Evolutionary conservation across 1,140 invertebrate genomes (phyloP), one percentile per base, ranked within the genome.

Genomic region (Drosophila neocordata): DNA sequence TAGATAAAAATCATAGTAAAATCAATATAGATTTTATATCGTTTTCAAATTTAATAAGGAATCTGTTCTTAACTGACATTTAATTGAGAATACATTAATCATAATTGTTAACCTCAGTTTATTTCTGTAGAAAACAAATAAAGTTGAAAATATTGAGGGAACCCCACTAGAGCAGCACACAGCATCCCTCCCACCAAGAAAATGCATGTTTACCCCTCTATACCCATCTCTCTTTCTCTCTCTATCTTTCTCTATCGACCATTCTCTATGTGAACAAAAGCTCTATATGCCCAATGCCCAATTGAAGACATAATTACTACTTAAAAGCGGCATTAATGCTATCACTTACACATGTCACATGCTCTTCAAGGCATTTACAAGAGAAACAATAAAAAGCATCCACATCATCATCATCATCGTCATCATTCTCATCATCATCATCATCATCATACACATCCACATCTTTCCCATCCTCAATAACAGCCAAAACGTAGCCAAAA

Each of bases 341-440:
- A 87, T 87, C 82, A 87, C 82, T 87, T 87, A 87, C 82, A 87
- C 82, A 87, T 87, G 82, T 87, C 82, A 87, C 82, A 87, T 79
- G 82, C 60, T 88, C 64, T 74, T 87, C 83, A 75, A 57, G 57
- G 71, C 82, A 87, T 87, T 56, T 87, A 87, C 75, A 48, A 48
- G 59, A 72, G 66, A 76, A 80, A 87, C 83, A 87, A 87, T 88
- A 70, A 81, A 70, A 67, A 15, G 53, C 61, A 24, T 53, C 27
- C 53, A 44, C 20, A 48, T 38, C 59, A 58, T n/a, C 58, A 48
- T 24, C 0, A n/a, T n/a, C 24, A 24, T 38, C 44, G 52, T 37
- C 31, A 27, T 41, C 52, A 44, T 48, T 48, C 55, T 53, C 44
- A 37, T 65, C 56, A 70, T 65, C 64, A 60, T 34, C 53, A 31